Evolutionary conservation across 2,888 invertebrate species (phyloP).

Genomic region (Chaetogeoica ovagalla): DNA sequence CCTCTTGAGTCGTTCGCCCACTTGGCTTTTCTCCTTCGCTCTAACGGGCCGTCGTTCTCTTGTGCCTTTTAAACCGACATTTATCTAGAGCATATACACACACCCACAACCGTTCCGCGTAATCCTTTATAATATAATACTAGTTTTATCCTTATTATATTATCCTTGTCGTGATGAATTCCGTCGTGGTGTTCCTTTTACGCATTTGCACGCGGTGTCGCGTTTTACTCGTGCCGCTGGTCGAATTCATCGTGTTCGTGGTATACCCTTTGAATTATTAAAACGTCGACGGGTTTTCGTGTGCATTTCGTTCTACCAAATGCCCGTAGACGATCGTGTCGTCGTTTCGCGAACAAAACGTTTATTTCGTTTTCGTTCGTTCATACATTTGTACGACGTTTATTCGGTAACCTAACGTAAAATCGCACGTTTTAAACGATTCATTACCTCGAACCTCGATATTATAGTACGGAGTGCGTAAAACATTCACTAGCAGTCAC

Average conservation of each 20-base stretch:
- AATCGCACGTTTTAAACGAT: neutral
- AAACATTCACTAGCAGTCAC: too few relatives aligned
- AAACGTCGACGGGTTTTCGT: neutral
- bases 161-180: conserved; percentile 14
- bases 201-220: neutral
- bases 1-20: neutral
- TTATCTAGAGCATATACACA: conserved; percentile 12
- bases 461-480: too few relatives aligned
- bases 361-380: too few relatives aligned
- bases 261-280: neutral
- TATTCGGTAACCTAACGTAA: neutral
- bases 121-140: conserved; percentile 11
- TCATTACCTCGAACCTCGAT: neutral
- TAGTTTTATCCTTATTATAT: neutral
- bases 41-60: neutral
- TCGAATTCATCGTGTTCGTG: neutral
- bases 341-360: too few relatives aligned
- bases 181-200: neutral
- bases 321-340: too few relatives aligned
- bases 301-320: neutral
- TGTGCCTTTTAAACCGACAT: conserved; percentile 18
- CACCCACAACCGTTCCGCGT: neutral
- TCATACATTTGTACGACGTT: too few relatives aligned
- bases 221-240: too few relatives aligned
- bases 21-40: neutral